Percentiles rank a stretch among this genome's conserved stretches.
Conservation (phyloP, 2,797 vertebrate species). For the Sebastes oblongus region DNA sequence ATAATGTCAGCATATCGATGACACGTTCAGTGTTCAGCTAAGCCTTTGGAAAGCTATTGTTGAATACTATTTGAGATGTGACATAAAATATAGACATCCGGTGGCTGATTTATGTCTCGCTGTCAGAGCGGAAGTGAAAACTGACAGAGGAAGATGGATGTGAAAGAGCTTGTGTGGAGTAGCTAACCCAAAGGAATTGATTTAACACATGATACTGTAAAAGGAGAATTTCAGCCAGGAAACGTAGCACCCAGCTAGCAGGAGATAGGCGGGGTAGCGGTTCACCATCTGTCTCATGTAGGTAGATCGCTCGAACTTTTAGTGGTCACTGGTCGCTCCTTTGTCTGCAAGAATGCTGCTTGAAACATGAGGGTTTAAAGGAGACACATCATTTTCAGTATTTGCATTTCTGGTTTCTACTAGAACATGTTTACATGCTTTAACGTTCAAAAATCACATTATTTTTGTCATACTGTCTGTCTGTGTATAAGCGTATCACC, state of each 20-base stretch:
- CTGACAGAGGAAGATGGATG: not conserved
- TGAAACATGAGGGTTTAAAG: not conserved
- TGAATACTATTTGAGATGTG: not conserved
- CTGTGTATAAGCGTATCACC: not conserved
- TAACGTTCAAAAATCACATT: not conserved
- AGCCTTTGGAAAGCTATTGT: not conserved
- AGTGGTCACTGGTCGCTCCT: not conserved
- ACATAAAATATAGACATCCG: not conserved
- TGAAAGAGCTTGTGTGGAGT: not conserved
- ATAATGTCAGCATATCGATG: slow-evolving; percentile 7
- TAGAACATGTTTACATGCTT: not conserved
- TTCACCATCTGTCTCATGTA: not conserved
- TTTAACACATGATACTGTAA: not conserved
- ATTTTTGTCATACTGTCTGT: not conserved
- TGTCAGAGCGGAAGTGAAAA: not conserved
- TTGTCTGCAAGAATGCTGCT: not conserved
- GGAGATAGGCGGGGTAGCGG: not conserved
- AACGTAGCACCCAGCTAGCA: not conserved
- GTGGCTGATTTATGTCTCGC: not conserved
- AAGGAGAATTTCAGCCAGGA: not conserved
- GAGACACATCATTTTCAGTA: not conserved
- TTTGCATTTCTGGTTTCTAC: not conserved
- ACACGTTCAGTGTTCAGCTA: not conserved
- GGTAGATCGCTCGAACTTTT: not conserved
- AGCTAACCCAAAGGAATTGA: not conserved